Evolutionary conservation across 2,888 invertebrate genomes (phyloP), one percentile per base, ranked within the genome.

Genomic region (Hyles lineata): DNA sequence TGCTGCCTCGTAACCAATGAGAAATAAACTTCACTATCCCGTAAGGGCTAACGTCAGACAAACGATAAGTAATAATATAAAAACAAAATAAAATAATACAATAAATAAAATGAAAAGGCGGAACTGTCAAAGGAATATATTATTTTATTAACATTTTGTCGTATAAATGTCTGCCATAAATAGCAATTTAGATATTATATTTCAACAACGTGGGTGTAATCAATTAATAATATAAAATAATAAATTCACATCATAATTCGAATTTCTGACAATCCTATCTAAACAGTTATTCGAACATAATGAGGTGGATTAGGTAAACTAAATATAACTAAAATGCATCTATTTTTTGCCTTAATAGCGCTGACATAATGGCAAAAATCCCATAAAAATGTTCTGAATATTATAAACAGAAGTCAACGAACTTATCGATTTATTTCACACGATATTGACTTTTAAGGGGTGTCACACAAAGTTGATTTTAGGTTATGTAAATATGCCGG

Each of bases 321-420:
- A 63, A 32, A 50, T 5, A 67, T 35, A 43, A 1, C 17, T 17
- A 43, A 25, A 6, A 67, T 67, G 67, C 23, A 67, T 50, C 23
- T 17, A 21, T 63, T 67, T 32, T 63, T 43, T 43, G 43, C 55
- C 43, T 15, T 67, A 67, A 67, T 67, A 50, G 23, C 15, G 60
- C 7, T 50, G 23, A 67, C 11, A 50, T 50, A 43, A 63, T 23
- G 50, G 15, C 43, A 43, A 50, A 43, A 67, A 23, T 67, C 50
- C 17, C 50, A 23, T 67, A 67, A 67, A 50, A 23, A 63, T 63
- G 21, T 67, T 43, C 50, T n/a, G 21, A 29, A 67, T 67, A 55
- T n/a, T 55, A 55, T 62, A 35, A 7, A n/a, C 9, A 62, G 21
- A 15, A 50, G 67, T 67, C 67, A 67, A 50, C 67, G 67, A 67